Evolutionary conservation across 2,113 vertebrate genomes (phyloP).

Genomic region (Pelusios castaneus): DNA sequence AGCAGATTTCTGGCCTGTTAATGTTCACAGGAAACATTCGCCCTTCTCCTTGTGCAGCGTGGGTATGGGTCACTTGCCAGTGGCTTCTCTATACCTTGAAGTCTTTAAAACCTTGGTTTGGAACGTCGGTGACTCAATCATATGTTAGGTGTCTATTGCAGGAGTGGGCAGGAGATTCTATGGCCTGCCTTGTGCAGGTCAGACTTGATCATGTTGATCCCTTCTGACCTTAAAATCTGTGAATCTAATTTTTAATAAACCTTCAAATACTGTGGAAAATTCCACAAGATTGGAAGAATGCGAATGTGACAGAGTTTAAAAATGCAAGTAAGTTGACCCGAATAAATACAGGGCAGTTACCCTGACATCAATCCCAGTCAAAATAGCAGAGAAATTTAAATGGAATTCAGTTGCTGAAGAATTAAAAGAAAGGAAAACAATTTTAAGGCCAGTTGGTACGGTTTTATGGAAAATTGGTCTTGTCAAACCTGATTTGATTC

Average conservation of each 20-base stretch:
- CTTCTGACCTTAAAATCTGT: too few relatives aligned
- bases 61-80: too few relatives aligned
- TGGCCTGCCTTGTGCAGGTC: too few relatives aligned
- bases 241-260: neutral
- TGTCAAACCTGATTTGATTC: neutral
- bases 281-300: neutral
- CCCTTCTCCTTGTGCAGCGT: too few relatives aligned
- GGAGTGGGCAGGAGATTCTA: too few relatives aligned
- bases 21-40: too few relatives aligned
- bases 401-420: neutral
- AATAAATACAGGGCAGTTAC: neutral
- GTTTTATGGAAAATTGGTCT: neutral
- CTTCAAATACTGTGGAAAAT: neutral
- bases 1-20: neutral
- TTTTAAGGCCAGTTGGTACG: neutral
- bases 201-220: too few relatives aligned
- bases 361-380: neutral
- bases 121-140: too few relatives aligned
- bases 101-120: too few relatives aligned
- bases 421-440: neutral
- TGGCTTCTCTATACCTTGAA: too few relatives aligned
- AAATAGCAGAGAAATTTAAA: neutral
- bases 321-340: neutral
- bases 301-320: neutral
- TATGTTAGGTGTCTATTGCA: too few relatives aligned